Conservation (phyloP, 2,888 invertebrate genomes). For the Conus canariensis region DNA sequence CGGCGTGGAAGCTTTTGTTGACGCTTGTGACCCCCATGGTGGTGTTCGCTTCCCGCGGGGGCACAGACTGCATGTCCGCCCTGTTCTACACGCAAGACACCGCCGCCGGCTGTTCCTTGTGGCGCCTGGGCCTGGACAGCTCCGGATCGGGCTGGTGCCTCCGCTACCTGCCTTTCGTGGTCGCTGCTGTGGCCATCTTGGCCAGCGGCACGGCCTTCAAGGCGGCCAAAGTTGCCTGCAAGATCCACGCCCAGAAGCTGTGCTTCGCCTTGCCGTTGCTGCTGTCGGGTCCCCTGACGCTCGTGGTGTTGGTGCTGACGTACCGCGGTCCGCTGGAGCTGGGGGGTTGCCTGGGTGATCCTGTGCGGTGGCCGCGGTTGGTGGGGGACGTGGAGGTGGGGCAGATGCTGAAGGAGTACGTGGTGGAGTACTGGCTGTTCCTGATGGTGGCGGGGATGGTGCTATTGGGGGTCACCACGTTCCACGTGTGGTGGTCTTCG, state of each 20-base stretch:
- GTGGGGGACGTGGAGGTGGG: slow-evolving; percentile 85
- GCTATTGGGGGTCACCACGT: neutral
- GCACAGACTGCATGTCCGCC: slow-evolving; percentile 50
- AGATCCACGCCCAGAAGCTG: slow-evolving; percentile 63
- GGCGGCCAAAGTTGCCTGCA: slow-evolving; percentile 62
- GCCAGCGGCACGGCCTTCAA: slow-evolving; percentile 63
- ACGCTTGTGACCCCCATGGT: slow-evolving; percentile 57
- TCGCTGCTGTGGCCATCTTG: slow-evolving; percentile 58
- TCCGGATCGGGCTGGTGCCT: slow-evolving; percentile 47
- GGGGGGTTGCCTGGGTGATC: neutral
- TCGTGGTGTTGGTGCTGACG: slow-evolving; percentile 58
- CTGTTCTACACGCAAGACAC: slow-evolving; percentile 51
- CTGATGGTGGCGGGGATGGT: slow-evolving; percentile 56
- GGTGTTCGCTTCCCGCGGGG: slow-evolving; percentile 53
- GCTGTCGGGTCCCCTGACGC: slow-evolving; percentile 58
- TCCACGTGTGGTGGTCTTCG: slow-evolving; percentile 32
- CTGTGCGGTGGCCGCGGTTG: slow-evolving; percentile 86
- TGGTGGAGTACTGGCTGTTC: slow-evolving; percentile 54
- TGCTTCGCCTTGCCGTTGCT: slow-evolving; percentile 63
- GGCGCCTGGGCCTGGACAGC: slow-evolving; percentile 45
- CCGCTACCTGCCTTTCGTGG: slow-evolving; percentile 59
- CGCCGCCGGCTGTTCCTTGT: slow-evolving; percentile 47
- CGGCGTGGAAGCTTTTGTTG: slow-evolving; percentile 62
- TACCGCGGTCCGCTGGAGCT: slow-evolving; percentile 39
- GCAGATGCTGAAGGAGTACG: slow-evolving; percentile 42